phyloP scores from a whole-genome alignment of 2,113 vertebrate genomes.

The Lamprologus callipterus region DNA sequence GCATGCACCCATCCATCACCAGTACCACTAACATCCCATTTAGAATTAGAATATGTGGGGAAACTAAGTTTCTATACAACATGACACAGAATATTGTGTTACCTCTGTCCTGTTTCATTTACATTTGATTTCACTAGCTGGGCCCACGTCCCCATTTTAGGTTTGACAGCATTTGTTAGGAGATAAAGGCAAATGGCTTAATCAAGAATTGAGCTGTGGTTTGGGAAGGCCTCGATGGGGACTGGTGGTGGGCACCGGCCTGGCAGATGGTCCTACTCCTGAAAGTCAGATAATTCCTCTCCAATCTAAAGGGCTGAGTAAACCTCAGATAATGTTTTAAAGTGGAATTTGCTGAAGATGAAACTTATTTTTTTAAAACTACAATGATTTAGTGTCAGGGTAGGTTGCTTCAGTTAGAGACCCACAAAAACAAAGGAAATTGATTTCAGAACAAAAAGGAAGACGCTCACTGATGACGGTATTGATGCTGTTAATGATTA shows the following conservation, averaged over 20 bases:
- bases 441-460: not conserved
- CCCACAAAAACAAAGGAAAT: not conserved
- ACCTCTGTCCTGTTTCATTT: not conserved
- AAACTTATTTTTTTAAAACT: not conserved
- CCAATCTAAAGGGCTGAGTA: not conserved
- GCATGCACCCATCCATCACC: not conserved
- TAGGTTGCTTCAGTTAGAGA: not conserved
- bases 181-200: fast-evolving
- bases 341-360: not conserved
- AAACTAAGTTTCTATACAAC: not conserved
- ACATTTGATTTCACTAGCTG: not conserved
- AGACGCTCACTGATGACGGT: not conserved
- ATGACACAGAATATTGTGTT: not conserved
- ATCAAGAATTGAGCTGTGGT: not conserved
- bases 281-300: not conserved
- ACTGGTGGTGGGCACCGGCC: not conserved
- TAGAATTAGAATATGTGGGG: not conserved
- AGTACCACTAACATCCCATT: fast-evolving
- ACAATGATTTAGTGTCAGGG: not conserved
- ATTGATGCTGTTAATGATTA: not conserved
- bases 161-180: not conserved
- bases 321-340: not conserved
- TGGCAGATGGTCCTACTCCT: not conserved
- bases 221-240: not conserved
- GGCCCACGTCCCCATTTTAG: not conserved